Evolutionary conservation across 1,140 invertebrate genomes (phyloP).

Genomic region (Drosophila ironensis): DNA sequence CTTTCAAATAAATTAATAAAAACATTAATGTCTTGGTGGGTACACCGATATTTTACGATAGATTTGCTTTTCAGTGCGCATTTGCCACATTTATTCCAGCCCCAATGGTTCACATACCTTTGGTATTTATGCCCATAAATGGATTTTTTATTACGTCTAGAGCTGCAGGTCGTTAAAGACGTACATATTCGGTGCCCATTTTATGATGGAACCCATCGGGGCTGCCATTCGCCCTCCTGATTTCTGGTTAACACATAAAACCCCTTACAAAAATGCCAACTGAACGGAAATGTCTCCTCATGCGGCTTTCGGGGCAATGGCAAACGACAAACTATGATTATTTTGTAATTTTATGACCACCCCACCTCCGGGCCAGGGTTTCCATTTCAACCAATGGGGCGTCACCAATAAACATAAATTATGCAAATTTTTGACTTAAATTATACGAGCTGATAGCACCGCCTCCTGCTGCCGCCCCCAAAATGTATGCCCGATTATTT

Average conservation of each 20-base stretch:
- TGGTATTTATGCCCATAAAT: slow-evolving; percentile 52
- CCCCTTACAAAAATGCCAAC: slow-evolving; percentile 42
- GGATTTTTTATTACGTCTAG: slow-evolving; percentile 59
- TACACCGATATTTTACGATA: slow-evolving; percentile 5
- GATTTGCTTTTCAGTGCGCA: slow-evolving; percentile 11
- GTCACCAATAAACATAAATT: slow-evolving; percentile 73
- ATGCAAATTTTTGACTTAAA: slow-evolving; percentile 74
- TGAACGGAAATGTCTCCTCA: slow-evolving; percentile 28
- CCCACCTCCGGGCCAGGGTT: slow-evolving; percentile 9
- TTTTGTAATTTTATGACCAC: slow-evolving; percentile 58
- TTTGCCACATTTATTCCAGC: slow-evolving; percentile 22
- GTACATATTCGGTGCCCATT: slow-evolving; percentile 47
- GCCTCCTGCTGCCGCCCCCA: neutral
- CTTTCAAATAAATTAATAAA: slow-evolving; percentile 17
- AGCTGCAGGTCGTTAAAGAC: slow-evolving; percentile 60
- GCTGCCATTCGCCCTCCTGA: neutral
- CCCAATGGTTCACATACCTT: slow-evolving; percentile 5
- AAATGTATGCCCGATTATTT: slow-evolving; percentile 45
- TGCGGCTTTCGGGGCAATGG: slow-evolving; percentile 18
- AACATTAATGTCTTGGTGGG: slow-evolving; percentile 2
- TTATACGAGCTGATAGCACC: slow-evolving; percentile 58
- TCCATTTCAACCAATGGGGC: slow-evolving; percentile 42
- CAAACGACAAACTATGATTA: slow-evolving; percentile 41
- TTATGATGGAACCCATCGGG: slow-evolving; percentile 31
- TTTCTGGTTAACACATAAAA: slow-evolving; percentile 32